Conservation (phyloP, 2,888 invertebrate genomes). For the Orchesella flavescens region DNA sequence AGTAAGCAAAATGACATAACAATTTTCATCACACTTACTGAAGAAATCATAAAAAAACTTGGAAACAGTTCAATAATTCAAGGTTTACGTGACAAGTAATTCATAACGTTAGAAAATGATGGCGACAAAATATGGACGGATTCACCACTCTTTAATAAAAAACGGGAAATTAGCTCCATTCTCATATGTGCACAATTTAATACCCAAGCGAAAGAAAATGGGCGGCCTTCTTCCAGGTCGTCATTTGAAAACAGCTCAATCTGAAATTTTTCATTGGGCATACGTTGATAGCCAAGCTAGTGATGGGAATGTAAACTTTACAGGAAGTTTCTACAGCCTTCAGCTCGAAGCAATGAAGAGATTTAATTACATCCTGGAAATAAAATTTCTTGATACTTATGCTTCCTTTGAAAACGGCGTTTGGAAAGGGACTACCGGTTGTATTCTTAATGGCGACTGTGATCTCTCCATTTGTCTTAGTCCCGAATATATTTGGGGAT, state of each 20-base stretch:
- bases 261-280: constrained; percentile 48
- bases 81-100: constrained; percentile 33
- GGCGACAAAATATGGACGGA: constrained; percentile 24
- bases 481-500: constrained; percentile 41
- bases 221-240: constrained; percentile 45
- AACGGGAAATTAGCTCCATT: neutral
- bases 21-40: constrained; percentile 14
- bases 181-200: too few relatives aligned
- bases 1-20: constrained; percentile 27
- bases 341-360: constrained; percentile 46
- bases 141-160: constrained; percentile 19
- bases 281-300: constrained; percentile 16
- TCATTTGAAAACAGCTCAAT: constrained; percentile 38
- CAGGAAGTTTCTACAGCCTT: constrained; percentile 33
- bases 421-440: constrained; percentile 37
- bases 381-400: constrained; percentile 23
- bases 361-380: constrained; percentile 53
- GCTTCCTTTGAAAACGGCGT: constrained; percentile 28
- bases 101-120: neutral
- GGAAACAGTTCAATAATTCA: neutral
- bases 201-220: constrained; percentile 39
- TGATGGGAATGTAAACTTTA: neutral
- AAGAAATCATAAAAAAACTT: neutral
- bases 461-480: constrained; percentile 47
- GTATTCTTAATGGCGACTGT: constrained; percentile 52